Percentiles rank a stretch among this genome's conserved stretches.
phyloP scores from a whole-genome alignment of 2,113 vertebrate genomes.

The Riparia riparia region DNA sequence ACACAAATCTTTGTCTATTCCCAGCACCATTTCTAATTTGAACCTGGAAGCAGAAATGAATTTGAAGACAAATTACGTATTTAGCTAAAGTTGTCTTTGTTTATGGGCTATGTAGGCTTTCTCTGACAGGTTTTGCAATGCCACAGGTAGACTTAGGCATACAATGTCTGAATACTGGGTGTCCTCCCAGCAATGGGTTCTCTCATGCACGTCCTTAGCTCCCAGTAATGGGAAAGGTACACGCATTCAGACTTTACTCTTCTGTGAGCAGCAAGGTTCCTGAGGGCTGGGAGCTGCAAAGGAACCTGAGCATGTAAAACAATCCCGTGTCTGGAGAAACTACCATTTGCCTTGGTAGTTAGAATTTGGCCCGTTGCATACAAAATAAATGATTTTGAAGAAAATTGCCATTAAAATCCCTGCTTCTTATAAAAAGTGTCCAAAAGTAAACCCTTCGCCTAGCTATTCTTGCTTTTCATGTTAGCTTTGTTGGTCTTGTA shows the following conservation, averaged over 20 bases:
- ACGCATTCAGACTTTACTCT: rapidly evolving
- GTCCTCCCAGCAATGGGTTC: not conserved
- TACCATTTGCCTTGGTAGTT: not conserved
- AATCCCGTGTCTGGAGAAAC: not conserved
- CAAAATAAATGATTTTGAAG: not conserved
- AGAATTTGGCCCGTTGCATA: not conserved
- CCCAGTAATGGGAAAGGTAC: not conserved
- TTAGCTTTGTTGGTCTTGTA: not conserved
- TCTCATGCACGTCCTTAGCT: not conserved
- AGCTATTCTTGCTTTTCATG: not conserved
- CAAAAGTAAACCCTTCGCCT: not conserved
- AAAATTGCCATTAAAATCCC: not conserved
- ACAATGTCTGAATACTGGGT: rapidly evolving
- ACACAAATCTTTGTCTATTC: not conserved
- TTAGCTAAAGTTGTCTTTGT: not conserved
- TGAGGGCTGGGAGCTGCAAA: not conserved
- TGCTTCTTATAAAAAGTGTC: not conserved
- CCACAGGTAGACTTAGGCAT: not conserved
- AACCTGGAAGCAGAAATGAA: not conserved
- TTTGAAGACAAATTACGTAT: not conserved
- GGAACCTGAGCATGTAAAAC: not conserved
- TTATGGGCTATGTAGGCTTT: not conserved
- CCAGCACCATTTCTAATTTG: not conserved
- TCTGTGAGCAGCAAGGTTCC: not conserved
- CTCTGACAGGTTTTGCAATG: not conserved